phyloP scores from a whole-genome alignment of 1,140 invertebrate species.

The Drosophila dunni region DNA sequence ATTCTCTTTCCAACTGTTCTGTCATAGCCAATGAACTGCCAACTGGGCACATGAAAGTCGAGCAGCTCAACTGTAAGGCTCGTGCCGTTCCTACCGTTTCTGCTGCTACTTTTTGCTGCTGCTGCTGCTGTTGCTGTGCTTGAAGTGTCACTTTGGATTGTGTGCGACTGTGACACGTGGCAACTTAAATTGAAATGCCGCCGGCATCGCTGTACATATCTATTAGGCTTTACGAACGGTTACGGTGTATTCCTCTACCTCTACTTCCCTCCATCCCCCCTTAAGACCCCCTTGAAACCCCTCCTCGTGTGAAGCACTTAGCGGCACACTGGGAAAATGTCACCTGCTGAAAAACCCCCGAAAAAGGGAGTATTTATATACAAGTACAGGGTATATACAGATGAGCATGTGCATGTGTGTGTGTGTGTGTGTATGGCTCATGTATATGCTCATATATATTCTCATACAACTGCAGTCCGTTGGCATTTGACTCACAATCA shows the following conservation, averaged over 20 bases:
- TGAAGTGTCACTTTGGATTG: slow-evolving; percentile 77
- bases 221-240: slow-evolving; percentile 54
- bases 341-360: slow-evolving; percentile 7
- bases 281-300: too few species aligned
- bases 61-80: too few species aligned
- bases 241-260: not conserved
- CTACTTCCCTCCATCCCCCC: not conserved
- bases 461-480: slow-evolving; percentile 34
- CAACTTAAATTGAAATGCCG: slow-evolving; percentile 80
- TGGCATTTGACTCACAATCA: not conserved
- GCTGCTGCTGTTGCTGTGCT: slow-evolving; percentile 17
- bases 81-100: not conserved
- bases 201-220: slow-evolving; percentile 73
- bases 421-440: not conserved
- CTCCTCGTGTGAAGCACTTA: not conserved
- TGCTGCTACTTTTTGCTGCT: not conserved
- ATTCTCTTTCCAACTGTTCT: too few species aligned
- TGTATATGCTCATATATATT: not conserved
- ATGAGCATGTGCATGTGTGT: not conserved
- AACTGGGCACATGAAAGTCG: too few species aligned
- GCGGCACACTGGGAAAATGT: slow-evolving; percentile 1
- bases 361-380: not conserved
- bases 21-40: too few species aligned
- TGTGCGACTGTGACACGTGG: slow-evolving; percentile 76
- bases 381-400: not conserved